Evolutionary conservation across 2,113 vertebrate genomes (phyloP).

Genomic region (Melierax canorus): DNA sequence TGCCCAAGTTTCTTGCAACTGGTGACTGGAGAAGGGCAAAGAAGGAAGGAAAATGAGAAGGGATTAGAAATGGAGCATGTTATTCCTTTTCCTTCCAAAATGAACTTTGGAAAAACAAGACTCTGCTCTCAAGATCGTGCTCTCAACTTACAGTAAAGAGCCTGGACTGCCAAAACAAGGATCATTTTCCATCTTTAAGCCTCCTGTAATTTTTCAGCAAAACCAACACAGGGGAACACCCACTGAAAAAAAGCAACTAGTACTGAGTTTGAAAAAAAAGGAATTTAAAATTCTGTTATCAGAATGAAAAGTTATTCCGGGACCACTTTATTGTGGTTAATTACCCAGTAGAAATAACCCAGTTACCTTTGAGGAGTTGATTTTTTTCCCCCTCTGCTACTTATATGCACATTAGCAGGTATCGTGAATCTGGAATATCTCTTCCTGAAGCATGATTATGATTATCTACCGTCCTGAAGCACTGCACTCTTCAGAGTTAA

Average conservation of each 20-base stretch:
- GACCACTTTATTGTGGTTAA: neutral
- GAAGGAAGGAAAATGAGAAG: neutral
- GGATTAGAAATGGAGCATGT: neutral
- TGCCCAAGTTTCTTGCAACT: neutral
- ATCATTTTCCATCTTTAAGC: neutral
- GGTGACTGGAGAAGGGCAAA: neutral
- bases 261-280: neutral
- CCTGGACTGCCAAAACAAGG: neutral
- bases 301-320: neutral
- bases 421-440: constrained; percentile 47
- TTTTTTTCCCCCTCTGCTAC: neutral
- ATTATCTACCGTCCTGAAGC: constrained; percentile 51
- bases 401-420: neutral
- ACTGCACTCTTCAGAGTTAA: constrained; percentile 57
- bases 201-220: neutral
- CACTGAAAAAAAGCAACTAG: neutral
- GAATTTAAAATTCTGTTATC: neutral
- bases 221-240: neutral
- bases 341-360: neutral
- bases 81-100: neutral
- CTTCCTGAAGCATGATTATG: constrained; percentile 15
- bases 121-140: neutral
- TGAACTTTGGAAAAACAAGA: neutral
- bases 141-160: neutral
- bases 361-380: neutral